Evolutionary conservation across 2,888 invertebrate species (phyloP).

Genomic region (Agrotis segetum): DNA sequence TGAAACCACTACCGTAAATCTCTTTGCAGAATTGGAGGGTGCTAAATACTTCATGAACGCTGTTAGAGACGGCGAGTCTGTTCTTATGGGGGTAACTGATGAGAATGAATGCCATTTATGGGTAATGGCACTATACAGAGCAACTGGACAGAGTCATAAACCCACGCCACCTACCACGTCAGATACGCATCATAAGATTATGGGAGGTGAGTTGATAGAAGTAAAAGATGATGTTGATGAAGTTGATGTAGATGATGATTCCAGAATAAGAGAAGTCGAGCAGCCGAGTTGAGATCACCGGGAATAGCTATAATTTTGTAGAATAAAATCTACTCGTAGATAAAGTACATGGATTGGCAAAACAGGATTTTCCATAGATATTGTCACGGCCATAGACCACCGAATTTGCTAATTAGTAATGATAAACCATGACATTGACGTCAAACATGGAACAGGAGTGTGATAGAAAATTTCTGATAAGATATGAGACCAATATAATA

Average conservation of each 20-base stretch:
- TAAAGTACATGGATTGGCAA: background rate
- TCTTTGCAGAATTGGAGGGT: conserved; percentile 95
- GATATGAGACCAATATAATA: conserved; percentile 28
- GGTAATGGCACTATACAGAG: conserved; percentile 99
- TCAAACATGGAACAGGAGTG: conserved; percentile 18
- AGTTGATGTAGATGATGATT: too few species aligned
- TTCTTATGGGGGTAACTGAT: conserved; percentile 98
- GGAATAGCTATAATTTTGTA: too few species aligned
- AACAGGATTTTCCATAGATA: background rate
- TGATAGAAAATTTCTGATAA: conserved; percentile 26
- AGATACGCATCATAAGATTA: conserved; percentile 93
- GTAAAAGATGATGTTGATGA: too few species aligned
- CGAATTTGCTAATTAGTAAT: conserved; percentile 12
- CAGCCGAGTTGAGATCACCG: too few species aligned
- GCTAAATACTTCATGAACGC: conserved; percentile 99
- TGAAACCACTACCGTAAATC: conserved; percentile 41
- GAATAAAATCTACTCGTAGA: too few species aligned
- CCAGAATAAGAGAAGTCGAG: too few species aligned
- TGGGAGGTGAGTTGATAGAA: conserved; percentile 93
- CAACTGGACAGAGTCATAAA: conserved; percentile 99
- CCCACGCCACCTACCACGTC: conserved; percentile 98
- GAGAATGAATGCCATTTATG: conserved; percentile 99
- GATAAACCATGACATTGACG: conserved; percentile 32
- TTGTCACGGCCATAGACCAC: background rate
- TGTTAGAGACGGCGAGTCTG: conserved; percentile 99